phyloP scores from a whole-genome alignment of 2,888 invertebrate genomes.

The Aelia acuminata region DNA sequence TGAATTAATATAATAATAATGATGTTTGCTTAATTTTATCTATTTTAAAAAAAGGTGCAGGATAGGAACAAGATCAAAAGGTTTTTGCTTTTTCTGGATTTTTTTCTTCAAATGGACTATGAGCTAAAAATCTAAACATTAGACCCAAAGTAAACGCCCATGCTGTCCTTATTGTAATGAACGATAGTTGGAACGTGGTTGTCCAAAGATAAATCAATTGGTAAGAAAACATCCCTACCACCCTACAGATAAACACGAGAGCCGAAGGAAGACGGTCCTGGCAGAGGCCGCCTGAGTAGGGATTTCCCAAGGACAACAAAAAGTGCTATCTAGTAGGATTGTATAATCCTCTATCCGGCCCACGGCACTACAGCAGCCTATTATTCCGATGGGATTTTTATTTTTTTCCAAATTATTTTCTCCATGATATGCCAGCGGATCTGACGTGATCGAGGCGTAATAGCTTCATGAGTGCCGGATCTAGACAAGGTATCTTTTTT shows the following conservation, averaged over 20 bases:
- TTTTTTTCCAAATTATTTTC: neutral
- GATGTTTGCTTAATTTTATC: no score
- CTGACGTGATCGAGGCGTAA: neutral
- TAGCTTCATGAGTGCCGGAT: neutral
- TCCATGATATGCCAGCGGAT: constrained; percentile 1
- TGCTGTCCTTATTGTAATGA: no score
- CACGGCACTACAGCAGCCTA: neutral
- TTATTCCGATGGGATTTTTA: neutral
- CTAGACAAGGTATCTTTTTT: neutral
- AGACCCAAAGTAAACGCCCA: no score
- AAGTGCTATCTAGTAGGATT: neutral
- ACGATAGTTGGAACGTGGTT: neutral
- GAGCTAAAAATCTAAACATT: no score
- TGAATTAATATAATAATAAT: no score
- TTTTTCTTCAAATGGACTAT: no score
- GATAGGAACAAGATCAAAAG: no score
- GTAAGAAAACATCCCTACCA: neutral
- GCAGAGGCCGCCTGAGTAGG: neutral
- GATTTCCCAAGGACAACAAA: constrained; percentile 7
- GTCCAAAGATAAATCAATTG: neutral
- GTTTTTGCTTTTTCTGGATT: no score
- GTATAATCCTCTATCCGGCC: neutral
- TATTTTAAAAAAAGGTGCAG: no score
- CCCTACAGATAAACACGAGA: neutral
- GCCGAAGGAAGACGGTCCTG: neutral